Base-by-base conservation (phyloP, 2,888 invertebrate species). In the Plemyria rubiginata region DNA sequence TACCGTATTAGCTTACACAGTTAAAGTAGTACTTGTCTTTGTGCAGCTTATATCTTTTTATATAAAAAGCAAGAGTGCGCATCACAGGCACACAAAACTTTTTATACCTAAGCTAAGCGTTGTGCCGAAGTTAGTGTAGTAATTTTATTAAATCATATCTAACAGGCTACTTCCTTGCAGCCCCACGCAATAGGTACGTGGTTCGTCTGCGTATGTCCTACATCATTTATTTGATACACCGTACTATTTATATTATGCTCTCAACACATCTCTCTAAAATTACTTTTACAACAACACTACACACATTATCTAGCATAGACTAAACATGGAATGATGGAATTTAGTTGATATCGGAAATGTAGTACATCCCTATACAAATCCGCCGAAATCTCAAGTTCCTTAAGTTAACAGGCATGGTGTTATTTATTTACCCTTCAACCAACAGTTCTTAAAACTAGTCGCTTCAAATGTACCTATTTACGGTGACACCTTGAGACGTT, bases 131-230 rank as follows among this genome's bases (percentile, higher is more conserved):
- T 36, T 38, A 29, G n/a, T 28, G 9, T 28, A 54, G 43, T 54
- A 32, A 60, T 48, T 52, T 52, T 52, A 48, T 63, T 60, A 22
- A 59, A 64, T 64, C 36, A 56, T 41, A 13, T 48, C 54, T 63
- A 63, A 63, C 63, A 41, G 52, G 55, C 54, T 48, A 22, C 48
- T 49, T 62, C 62, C 57, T 62, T 58, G 43, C 53, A 15, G 50
- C 6, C 36, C 15, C 50, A 36, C 36, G 36, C 36, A 15, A 15
- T 0, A 22, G 3, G 22, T 22, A 50, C 28, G 8, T n/a, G 36
- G 36, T 6, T 45, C 9, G 8, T 32, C 32, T 11, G 36, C 11
- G 11, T 38, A 28, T 43, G n/a, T 29, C 11, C 13, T 13, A 29
- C 41, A 49, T n/a, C n/a, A 1, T 0, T n/a, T 4, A 7, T 32